These are phyloP conservation scores for Rotaria socialis DNA, from an alignment of 2,888 invertebrate species.

Conservation along the genomic window DNA sequence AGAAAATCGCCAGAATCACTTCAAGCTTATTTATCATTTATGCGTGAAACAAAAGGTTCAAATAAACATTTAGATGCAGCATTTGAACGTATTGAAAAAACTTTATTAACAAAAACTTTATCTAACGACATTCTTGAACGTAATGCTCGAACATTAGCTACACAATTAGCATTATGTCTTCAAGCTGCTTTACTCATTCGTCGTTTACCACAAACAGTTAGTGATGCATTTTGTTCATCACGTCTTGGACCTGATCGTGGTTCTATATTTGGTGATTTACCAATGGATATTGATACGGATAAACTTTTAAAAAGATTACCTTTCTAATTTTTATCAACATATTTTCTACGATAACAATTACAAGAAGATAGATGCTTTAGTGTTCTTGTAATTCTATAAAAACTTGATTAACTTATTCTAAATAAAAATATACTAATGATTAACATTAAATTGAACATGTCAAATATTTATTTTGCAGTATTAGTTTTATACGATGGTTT, in stretches of 20 bases:
- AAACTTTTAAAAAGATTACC: constrained; percentile 8
- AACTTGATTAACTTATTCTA: no score
- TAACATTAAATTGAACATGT: no score
- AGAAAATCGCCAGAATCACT: neutral
- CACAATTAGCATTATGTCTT: constrained; percentile 14
- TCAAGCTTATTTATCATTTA: neutral
- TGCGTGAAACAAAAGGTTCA: neutral
- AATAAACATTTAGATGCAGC: constrained; percentile 29
- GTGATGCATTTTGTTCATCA: constrained; percentile 33
- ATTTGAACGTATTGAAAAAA: neutral
- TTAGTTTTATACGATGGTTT: no score
- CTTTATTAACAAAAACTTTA: neutral
- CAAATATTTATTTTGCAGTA: no score
- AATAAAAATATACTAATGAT: no score
- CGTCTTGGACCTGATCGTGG: constrained; percentile 28
- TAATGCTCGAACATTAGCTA: constrained; percentile 1
- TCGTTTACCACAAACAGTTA: neutral
- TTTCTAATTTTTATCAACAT: neutral
- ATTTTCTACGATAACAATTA: neutral
- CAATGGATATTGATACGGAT: neutral
- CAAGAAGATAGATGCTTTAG: no score
- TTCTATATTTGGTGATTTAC: neutral
- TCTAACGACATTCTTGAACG: neutral
- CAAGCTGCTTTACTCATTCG: constrained; percentile 1
- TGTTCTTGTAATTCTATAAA: no score